Conservation (phyloP, 2,113 vertebrate species). For the Choloepus hoffmanni region DNA sequence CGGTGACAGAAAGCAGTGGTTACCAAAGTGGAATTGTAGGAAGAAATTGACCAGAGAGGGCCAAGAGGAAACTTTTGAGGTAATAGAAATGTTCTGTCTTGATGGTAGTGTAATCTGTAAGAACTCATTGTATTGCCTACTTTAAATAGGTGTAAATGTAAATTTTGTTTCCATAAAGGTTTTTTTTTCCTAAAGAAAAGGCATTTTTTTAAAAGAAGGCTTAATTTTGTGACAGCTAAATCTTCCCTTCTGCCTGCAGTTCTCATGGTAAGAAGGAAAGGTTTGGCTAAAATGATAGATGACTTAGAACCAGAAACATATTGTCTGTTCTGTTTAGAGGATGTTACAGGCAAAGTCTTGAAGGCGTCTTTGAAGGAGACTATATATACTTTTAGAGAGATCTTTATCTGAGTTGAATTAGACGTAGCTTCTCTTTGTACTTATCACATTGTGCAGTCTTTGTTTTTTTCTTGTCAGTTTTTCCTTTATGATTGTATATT, state of each 20-base stretch:
- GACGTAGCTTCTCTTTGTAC: background rate
- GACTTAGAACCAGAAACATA: background rate
- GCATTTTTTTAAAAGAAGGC: background rate
- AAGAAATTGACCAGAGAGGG: background rate
- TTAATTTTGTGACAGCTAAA: background rate
- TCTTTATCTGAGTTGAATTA: fast-evolving
- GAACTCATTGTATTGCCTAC: fast-evolving
- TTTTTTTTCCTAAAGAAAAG: background rate
- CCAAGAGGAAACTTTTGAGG: background rate
- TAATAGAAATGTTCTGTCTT: background rate
- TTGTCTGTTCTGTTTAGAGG: background rate
- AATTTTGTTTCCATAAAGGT: background rate
- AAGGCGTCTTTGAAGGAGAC: background rate
- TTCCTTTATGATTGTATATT: background rate
- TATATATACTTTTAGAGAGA: background rate
- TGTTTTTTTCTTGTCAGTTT: background rate
- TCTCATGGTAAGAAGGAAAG: background rate
- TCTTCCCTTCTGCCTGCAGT: background rate
- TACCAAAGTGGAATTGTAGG: too few species aligned
- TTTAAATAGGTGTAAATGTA: too few species aligned
- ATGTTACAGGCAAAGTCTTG: background rate
- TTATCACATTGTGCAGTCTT: background rate
- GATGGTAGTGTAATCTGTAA: fast-evolving
- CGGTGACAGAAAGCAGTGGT: background rate
- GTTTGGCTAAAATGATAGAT: background rate